phyloP scores from a whole-genome alignment of 1,140 invertebrate genomes.

The Drosophila kikkawai region DNA sequence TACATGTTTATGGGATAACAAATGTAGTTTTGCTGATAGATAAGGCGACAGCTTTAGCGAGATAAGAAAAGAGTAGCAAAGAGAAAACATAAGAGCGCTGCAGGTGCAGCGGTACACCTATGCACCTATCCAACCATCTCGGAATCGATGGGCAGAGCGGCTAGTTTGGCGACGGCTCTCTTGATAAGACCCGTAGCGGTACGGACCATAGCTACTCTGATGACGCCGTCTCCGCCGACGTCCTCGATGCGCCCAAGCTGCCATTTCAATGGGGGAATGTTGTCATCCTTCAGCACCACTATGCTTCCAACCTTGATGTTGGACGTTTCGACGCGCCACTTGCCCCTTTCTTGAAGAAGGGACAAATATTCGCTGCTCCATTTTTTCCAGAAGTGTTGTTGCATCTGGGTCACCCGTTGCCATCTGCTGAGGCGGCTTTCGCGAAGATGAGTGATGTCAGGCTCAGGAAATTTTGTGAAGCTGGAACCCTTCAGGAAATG shows the following conservation, averaged over 20 bases:
- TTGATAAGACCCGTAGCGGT: neutral
- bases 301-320: neutral
- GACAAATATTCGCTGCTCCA: neutral
- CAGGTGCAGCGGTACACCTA: too few relatives aligned
- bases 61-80: too few relatives aligned
- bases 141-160: neutral
- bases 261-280: neutral
- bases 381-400: neutral
- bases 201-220: neutral
- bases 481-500: neutral
- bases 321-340: neutral
- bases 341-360: neutral
- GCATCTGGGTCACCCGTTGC: neutral
- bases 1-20: too few relatives aligned
- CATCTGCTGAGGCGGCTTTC: neutral
- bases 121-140: neutral
- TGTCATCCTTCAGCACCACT: neutral
- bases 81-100: too few relatives aligned
- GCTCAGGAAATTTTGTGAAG: neutral
- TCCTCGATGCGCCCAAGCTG: neutral
- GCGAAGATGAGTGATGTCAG: neutral
- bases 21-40: too few relatives aligned
- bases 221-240: neutral
- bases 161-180: slow-evolving; percentile 1
- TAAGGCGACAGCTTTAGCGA: too few relatives aligned